phyloP scores from a whole-genome alignment of 2,113 vertebrate genomes.

The Semicossyphus pulcher region DNA sequence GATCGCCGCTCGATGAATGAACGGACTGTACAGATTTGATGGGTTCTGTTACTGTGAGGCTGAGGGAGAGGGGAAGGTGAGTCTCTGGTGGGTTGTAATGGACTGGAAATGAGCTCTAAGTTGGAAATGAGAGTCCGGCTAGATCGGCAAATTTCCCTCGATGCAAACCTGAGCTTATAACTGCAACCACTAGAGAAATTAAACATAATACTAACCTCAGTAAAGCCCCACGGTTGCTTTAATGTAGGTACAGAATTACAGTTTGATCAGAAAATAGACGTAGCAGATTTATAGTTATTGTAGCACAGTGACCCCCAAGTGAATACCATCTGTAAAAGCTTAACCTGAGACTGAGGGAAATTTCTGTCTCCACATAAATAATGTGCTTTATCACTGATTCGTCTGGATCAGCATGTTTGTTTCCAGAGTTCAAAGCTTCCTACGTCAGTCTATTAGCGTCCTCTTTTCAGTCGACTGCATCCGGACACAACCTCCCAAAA shows the following conservation, averaged over 20 bases:
- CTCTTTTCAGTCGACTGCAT: slow-evolving; percentile 74
- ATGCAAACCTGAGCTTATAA: slow-evolving; percentile 46
- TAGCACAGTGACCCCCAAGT: neutral
- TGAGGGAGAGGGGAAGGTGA: slow-evolving; percentile 42
- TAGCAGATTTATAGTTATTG: no score
- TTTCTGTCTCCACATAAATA: slow-evolving; percentile 12
- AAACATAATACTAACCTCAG: slow-evolving; percentile 15
- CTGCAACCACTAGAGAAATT: slow-evolving; percentile 29
- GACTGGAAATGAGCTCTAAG: slow-evolving; percentile 50
- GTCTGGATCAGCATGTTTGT: slow-evolving; percentile 53
- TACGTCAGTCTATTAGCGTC: slow-evolving; percentile 46
- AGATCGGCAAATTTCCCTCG: slow-evolving; percentile 27
- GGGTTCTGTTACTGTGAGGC: slow-evolving; percentile 70
- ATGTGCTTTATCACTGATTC: slow-evolving; percentile 43
- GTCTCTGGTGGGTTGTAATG: slow-evolving; percentile 72
- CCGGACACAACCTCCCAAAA: slow-evolving; percentile 58
- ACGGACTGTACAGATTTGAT: slow-evolving; percentile 72
- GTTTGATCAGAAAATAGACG: no score
- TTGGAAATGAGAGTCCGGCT: slow-evolving; percentile 56
- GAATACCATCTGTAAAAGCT: neutral
- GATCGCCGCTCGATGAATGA: slow-evolving; percentile 66
- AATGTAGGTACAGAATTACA: slow-evolving; percentile 17
- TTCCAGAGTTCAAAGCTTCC: slow-evolving; percentile 42
- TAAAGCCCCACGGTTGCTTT: slow-evolving; percentile 31
- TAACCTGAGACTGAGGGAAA: no score